Evolutionary conservation across 2,888 invertebrate species (phyloP).

Genomic region (Hyalella azteca): DNA sequence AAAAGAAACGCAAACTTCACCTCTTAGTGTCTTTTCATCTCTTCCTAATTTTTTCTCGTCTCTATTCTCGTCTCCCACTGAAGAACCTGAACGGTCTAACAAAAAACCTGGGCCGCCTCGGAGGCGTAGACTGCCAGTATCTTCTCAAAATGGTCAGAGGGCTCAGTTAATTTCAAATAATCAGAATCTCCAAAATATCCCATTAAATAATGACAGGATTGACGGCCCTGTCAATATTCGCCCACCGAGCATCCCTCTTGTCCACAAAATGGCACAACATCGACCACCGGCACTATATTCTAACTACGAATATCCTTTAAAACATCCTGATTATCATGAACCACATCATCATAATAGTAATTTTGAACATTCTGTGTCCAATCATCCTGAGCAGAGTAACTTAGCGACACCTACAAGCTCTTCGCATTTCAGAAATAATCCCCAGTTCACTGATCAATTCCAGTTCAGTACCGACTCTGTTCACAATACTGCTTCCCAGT

Average conservation of each 20-base stretch:
- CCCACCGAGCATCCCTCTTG: not conserved
- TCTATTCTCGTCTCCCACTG: not conserved
- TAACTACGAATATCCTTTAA: too few species aligned
- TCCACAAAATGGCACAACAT: constrained; percentile 1
- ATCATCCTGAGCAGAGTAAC: too few species aligned
- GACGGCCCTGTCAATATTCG: not conserved
- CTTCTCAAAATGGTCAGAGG: not conserved
- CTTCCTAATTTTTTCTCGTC: constrained; percentile 23
- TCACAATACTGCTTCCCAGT: not conserved
- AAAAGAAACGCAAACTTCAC: not conserved
- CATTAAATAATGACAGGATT: not conserved
- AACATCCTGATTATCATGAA: too few species aligned
- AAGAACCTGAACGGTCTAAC: not conserved
- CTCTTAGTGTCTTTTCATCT: not conserved
- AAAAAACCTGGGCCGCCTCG: constrained; percentile 21
- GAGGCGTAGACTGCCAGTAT: not conserved
- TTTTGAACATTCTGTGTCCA: too few species aligned
- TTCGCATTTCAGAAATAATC: too few species aligned
- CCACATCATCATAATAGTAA: too few species aligned
- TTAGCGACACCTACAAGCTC: too few species aligned
- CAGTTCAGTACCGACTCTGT: too few species aligned
- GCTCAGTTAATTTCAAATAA: not conserved
- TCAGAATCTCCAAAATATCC: not conserved
- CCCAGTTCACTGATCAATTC: too few species aligned
- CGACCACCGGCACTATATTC: not conserved